Evolutionary conservation across 2,113 vertebrate species (phyloP).

Genomic region (Phyllostomus hastatus): DNA sequence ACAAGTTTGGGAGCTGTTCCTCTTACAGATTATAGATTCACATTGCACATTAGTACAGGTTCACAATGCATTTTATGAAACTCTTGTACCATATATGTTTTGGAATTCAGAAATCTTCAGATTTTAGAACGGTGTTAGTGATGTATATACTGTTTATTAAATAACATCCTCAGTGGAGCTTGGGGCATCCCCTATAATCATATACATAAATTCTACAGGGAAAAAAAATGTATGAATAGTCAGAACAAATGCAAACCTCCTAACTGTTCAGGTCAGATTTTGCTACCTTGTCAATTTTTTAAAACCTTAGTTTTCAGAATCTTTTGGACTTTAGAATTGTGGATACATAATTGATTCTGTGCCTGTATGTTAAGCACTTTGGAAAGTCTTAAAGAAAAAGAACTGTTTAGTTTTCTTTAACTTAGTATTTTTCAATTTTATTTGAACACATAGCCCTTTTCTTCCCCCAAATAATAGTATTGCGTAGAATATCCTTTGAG

Average conservation of each 20-base stretch:
- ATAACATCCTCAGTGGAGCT: background rate
- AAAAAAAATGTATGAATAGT: background rate
- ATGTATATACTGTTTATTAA: background rate
- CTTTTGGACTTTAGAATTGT: background rate
- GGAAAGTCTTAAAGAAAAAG: slow-evolving; percentile 15
- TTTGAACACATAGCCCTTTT: background rate
- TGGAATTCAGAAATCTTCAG: slow-evolving; percentile 22
- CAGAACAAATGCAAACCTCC: background rate
- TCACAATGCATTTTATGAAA: background rate
- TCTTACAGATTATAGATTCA: background rate
- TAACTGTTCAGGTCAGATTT: background rate
- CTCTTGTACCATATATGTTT: background rate
- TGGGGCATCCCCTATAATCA: background rate
- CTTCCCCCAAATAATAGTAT: background rate
- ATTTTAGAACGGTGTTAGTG: background rate
- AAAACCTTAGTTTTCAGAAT: slow-evolving; percentile 20
- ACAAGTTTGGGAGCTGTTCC: background rate
- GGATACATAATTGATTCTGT: background rate
- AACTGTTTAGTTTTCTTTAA: slow-evolving; percentile 22
- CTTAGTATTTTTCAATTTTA: slow-evolving; percentile 13
- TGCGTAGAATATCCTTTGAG: background rate
- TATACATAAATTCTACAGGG: background rate
- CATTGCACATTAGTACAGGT: background rate
- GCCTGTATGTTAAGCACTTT: background rate
- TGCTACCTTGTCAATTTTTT: background rate